phyloP scores from a whole-genome alignment of 1,140 invertebrate genomes.

The Ephestia elutella region DNA sequence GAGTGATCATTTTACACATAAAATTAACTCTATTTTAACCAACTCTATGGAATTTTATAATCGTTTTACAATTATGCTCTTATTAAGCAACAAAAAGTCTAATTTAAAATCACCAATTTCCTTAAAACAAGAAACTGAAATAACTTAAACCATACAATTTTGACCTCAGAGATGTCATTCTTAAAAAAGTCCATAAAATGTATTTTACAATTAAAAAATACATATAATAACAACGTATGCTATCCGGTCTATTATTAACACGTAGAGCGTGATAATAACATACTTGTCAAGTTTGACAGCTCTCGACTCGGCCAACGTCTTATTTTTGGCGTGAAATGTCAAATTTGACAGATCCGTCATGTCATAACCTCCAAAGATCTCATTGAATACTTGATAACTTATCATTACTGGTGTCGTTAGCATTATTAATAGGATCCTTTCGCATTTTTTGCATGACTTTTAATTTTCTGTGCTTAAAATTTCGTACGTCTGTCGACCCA shows the following conservation, averaged over 20 bases:
- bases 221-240: slow-evolving; percentile 14
- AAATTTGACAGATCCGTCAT: slow-evolving; percentile 32
- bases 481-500: not conserved
- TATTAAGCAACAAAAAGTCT: too few relatives aligned
- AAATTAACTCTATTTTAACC: too few relatives aligned
- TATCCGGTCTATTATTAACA: slow-evolving; percentile 33
- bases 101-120: not conserved
- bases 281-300: slow-evolving; percentile 32
- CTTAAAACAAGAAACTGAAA: not conserved
- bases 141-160: not conserved
- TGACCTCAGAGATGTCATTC: not conserved
- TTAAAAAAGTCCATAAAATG: not conserved
- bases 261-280: slow-evolving; percentile 38
- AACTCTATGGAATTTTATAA: too few relatives aligned
- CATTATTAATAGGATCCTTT: slow-evolving; percentile 19
- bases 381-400: slow-evolving; percentile 28
- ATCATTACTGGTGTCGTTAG: slow-evolving; percentile 32
- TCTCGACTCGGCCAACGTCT: slow-evolving; percentile 25
- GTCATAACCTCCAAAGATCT: slow-evolving; percentile 22
- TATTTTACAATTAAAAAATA: slow-evolving; percentile 11
- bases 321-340: slow-evolving; percentile 28
- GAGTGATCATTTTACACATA: too few relatives aligned
- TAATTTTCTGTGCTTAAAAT: slow-evolving; percentile 1
- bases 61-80: too few relatives aligned
- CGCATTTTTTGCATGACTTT: slow-evolving; percentile 16